These are phyloP conservation scores for Drosophila pseudoobscura DNA, from an alignment of 1,140 invertebrate species.

Conservation along the genomic window DNA sequence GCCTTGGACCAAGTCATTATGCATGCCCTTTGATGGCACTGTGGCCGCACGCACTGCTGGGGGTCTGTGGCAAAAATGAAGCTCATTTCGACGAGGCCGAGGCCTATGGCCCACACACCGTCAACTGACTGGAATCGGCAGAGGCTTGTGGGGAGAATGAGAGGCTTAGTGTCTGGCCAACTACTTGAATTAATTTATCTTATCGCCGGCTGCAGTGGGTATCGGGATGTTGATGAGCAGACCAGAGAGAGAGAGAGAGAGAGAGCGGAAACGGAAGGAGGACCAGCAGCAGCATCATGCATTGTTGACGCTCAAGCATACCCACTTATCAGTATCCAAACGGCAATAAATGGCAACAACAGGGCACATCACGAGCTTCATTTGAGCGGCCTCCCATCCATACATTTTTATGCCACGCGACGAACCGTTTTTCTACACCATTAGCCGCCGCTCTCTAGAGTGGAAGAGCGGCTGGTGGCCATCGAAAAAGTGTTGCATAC, in stretches of 20 bases:
- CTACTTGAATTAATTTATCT: slow-evolving; percentile 79
- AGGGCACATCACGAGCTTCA: slow-evolving; percentile 54
- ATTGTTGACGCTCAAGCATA: slow-evolving; percentile 70
- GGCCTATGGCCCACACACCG: background rate
- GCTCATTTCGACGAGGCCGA: slow-evolving; percentile 58
- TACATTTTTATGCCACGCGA: slow-evolving; percentile 68
- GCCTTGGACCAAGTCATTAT: slow-evolving; percentile 70
- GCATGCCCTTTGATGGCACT: slow-evolving; percentile 61
- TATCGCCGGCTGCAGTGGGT: slow-evolving; percentile 60
- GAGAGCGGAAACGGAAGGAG: slow-evolving; percentile 7
- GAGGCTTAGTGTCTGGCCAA: slow-evolving; percentile 18
- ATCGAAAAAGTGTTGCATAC: slow-evolving; percentile 64
- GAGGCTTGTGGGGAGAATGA: slow-evolving; percentile 12
- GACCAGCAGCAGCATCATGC: slow-evolving; percentile 41
- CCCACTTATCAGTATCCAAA: slow-evolving; percentile 70
- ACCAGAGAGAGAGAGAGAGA: background rate
- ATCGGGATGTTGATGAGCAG: background rate
- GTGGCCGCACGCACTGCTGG: slow-evolving; percentile 7
- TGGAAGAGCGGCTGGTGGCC: slow-evolving; percentile 16
- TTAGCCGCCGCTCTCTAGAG: slow-evolving; percentile 48
- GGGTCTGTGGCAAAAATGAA: slow-evolving; percentile 51
- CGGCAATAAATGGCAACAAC: slow-evolving; percentile 47
- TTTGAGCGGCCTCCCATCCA: slow-evolving; percentile 38
- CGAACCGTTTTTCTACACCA: slow-evolving; percentile 65
- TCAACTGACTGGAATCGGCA: background rate